phyloP scores from a whole-genome alignment of 2,113 vertebrate genomes.

The Triplophysa siluroides region DNA sequence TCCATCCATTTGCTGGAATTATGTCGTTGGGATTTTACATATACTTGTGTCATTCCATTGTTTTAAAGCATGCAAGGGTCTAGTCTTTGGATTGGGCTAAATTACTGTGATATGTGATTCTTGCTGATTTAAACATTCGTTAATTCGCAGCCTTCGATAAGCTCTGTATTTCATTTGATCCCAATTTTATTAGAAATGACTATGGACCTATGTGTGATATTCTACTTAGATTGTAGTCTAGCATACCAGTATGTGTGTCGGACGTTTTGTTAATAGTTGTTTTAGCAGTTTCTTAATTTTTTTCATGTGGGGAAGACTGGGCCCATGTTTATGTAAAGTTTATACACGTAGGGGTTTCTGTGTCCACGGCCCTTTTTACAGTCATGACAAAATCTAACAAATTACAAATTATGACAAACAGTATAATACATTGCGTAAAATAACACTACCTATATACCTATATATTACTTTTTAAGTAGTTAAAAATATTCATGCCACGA shows the following conservation, averaged over 20 bases:
- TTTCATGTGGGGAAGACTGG: background rate
- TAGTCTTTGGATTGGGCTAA: background rate
- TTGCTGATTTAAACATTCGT: background rate
- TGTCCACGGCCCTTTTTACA: background rate
- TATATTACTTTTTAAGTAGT: background rate
- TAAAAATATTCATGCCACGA: background rate
- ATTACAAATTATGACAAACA: background rate
- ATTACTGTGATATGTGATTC: constrained; percentile 4
- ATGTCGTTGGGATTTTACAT: background rate
- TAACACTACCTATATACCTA: constrained; percentile 24
- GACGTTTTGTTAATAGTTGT: background rate
- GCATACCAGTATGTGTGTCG: background rate
- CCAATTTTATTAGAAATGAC: background rate
- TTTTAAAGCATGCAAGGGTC: constrained; percentile 34
- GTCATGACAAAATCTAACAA: no score
- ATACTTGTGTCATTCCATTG: background rate
- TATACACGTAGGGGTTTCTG: background rate
- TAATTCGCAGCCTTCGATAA: background rate
- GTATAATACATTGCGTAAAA: no score
- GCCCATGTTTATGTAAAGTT: background rate
- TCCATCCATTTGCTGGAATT: background rate
- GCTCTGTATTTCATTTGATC: background rate
- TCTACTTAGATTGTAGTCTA: background rate
- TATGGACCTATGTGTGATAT: background rate
- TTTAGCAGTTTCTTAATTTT: background rate